Conservation (phyloP, 1,140 invertebrate species). For the Drosophila nikananu region DNA sequence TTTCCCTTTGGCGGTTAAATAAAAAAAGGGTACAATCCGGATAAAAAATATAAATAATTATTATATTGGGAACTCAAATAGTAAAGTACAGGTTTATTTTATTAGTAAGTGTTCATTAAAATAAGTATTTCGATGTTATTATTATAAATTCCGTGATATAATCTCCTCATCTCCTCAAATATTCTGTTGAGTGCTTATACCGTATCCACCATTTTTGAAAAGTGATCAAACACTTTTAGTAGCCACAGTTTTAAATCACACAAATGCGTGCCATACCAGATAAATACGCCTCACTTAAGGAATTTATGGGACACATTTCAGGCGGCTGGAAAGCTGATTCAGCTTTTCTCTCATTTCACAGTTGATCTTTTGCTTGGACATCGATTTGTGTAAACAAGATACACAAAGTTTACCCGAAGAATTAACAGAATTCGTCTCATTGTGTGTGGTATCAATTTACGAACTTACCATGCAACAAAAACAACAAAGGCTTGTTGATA, state of each 20-base stretch:
- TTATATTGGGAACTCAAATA: background rate
- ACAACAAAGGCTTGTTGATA: constrained; percentile 42
- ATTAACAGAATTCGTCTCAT: constrained; percentile 50
- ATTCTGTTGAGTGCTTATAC: too few species aligned
- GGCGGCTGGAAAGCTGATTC: constrained; percentile 61
- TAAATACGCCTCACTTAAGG: constrained; percentile 25
- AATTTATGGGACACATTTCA: constrained; percentile 62
- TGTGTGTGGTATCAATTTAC: constrained; percentile 65
- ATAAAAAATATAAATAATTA: background rate
- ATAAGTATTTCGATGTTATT: too few species aligned
- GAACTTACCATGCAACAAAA: constrained; percentile 30
- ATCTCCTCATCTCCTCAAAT: too few species aligned
- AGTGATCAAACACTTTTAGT: background rate
- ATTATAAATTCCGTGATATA: too few species aligned
- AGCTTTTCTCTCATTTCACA: constrained; percentile 44
- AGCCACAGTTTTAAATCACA: background rate
- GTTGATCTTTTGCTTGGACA: constrained; percentile 17
- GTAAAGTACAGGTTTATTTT: too few species aligned
- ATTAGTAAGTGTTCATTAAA: too few species aligned
- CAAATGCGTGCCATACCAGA: constrained; percentile 25
- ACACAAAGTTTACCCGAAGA: constrained; percentile 64
- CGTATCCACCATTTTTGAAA: background rate
- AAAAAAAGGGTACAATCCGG: background rate
- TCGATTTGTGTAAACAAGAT: constrained; percentile 60
- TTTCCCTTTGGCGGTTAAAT: background rate